Evolutionary conservation across 2,113 vertebrate species (phyloP).

Genomic region (Chrysemys picta): DNA sequence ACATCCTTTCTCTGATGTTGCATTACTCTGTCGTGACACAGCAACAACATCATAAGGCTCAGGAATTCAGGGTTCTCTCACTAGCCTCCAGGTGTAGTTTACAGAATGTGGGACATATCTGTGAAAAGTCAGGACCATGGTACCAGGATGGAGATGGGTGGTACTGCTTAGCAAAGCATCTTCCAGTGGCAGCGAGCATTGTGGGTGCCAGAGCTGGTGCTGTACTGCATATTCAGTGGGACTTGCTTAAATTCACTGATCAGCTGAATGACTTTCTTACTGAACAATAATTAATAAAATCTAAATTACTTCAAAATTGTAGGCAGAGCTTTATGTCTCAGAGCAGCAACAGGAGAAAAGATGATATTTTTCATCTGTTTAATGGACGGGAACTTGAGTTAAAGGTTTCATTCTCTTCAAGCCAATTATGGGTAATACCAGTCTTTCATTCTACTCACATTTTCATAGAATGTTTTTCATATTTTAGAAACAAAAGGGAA

Average conservation of each 20-base stretch:
- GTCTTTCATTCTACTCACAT: neutral
- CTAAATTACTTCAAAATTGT: neutral
- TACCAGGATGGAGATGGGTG: neutral
- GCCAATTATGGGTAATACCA: neutral
- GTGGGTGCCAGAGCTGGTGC: neutral
- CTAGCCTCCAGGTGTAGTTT: neutral
- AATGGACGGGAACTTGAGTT: neutral
- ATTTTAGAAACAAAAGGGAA: neutral
- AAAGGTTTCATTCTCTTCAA: neutral
- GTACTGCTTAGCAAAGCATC: neutral
- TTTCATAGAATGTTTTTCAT: too few species aligned
- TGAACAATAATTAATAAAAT: neutral
- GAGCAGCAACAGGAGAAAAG: neutral
- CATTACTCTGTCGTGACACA: neutral
- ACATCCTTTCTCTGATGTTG: neutral
- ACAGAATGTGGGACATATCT: neutral
- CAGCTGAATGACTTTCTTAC: neutral
- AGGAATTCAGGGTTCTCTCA: neutral
- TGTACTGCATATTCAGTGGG: neutral
- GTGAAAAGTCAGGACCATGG: neutral
- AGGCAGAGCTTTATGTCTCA: neutral
- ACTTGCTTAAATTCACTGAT: neutral
- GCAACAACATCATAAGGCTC: neutral
- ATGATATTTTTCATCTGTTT: neutral
- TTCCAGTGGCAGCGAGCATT: neutral